Conservation (phyloP, 2,888 invertebrate species). For the Apodemia zela region DNA sequence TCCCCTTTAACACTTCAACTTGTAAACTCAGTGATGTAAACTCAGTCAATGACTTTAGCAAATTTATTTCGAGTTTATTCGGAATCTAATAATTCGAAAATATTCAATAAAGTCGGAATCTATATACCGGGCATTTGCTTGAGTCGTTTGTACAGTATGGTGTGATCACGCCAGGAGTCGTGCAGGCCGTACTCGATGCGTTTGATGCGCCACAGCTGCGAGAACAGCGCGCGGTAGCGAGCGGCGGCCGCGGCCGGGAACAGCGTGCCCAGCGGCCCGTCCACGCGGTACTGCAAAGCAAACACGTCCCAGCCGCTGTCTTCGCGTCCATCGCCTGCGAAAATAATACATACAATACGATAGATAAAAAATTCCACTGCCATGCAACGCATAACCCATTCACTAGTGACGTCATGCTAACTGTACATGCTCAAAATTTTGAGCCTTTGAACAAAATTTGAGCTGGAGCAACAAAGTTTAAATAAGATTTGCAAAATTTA, state of each 20-base stretch:
- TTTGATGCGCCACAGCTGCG: slow-evolving; percentile 93
- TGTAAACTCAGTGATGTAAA: no score
- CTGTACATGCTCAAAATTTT: no score
- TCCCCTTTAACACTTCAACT: no score
- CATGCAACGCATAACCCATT: neutral
- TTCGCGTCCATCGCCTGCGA: slow-evolving; percentile 72
- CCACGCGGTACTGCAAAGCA: slow-evolving; percentile 91
- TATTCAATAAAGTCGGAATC: no score
- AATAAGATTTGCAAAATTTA: no score
- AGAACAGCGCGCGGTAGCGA: slow-evolving; percentile 89
- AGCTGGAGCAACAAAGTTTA: no score
- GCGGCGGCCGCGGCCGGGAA: slow-evolving; percentile 86
- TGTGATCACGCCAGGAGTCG: slow-evolving; percentile 90
- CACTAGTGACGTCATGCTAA: neutral
- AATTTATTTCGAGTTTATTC: no score
- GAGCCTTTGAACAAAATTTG: no score
- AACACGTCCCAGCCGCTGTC: slow-evolving; percentile 96
- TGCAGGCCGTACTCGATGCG: slow-evolving; percentile 93
- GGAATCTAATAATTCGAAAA: no score
- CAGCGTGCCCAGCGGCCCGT: slow-evolving; percentile 93
- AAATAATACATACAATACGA: neutral
- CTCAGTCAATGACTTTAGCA: no score
- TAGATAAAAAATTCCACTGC: neutral
- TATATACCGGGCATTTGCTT: slow-evolving; percentile 83
- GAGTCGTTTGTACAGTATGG: slow-evolving; percentile 85